These are phyloP conservation scores for Latrodectus elegans DNA, from an alignment of 2,888 invertebrate species.

Conservation along the genomic window DNA sequence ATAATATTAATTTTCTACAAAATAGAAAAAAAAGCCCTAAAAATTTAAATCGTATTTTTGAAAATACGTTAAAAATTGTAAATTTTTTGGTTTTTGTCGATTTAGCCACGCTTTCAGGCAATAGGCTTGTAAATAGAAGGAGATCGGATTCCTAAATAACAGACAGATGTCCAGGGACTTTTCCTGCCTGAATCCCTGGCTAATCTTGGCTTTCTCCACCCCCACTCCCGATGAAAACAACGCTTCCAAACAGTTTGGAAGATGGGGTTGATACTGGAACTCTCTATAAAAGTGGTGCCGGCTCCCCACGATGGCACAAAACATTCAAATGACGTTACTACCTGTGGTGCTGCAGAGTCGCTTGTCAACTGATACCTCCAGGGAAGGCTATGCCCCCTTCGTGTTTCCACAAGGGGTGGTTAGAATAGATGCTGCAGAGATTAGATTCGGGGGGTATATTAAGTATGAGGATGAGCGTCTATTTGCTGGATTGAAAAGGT, in stretches of 20 bases:
- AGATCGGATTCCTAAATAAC: constrained; percentile 5
- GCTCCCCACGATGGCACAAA: constrained; percentile 20
- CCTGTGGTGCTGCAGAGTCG: constrained; percentile 50
- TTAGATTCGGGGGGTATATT: constrained; percentile 23
- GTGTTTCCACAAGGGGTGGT: constrained; percentile 6
- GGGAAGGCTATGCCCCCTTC: constrained; percentile 33
- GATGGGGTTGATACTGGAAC: constrained; percentile 9
- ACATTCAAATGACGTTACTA: constrained; percentile 65
- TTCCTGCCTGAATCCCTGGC: constrained; percentile 13
- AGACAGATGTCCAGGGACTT: constrained; percentile 57
- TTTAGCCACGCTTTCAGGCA: background rate
- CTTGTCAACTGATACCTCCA: constrained; percentile 64
- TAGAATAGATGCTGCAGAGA: constrained; percentile 32
- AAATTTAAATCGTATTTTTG: too few relatives aligned
- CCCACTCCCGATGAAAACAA: constrained; percentile 42
- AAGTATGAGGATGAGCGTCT: constrained; percentile 32
- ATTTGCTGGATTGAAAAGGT: constrained; percentile 61
- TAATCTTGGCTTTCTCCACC: constrained; percentile 33
- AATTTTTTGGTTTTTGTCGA: background rate
- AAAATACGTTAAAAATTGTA: too few relatives aligned
- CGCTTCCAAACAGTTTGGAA: constrained; percentile 10
- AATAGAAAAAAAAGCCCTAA: too few relatives aligned
- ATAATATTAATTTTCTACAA: too few relatives aligned
- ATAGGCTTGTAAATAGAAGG: background rate
- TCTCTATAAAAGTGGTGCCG: constrained; percentile 6